Evolutionary conservation across 1,140 invertebrate species (phyloP).

Genomic region (Ostrea denselamellosa): DNA sequence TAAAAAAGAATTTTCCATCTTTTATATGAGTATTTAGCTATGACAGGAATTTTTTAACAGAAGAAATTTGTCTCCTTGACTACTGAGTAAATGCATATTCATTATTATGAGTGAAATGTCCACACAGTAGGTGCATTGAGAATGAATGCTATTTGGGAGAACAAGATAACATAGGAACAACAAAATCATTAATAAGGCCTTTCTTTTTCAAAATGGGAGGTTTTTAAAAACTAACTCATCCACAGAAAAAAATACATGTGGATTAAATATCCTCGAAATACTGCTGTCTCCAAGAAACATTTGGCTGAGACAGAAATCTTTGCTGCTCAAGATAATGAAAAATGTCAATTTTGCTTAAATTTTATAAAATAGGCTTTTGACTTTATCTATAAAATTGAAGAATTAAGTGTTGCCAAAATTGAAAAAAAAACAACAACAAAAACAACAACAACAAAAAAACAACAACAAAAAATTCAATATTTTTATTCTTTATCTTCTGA

Average conservation of each 20-base stretch:
- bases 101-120: background rate
- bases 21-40: background rate
- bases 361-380: background rate
- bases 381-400: background rate
- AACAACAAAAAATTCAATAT: background rate
- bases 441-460: background rate
- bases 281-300: constrained; percentile 1
- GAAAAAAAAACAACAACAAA: background rate
- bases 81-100: background rate
- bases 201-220: background rate
- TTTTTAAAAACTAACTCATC: background rate
- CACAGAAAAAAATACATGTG: background rate
- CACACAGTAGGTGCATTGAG: background rate
- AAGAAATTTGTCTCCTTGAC: background rate
- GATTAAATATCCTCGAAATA: constrained; percentile 16
- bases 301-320: background rate
- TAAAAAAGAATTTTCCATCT: background rate
- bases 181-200: background rate
- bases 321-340: background rate
- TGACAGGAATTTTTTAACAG: background rate
- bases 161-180: constrained; percentile 7
- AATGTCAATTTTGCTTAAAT: constrained; percentile 11
- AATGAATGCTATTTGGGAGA: constrained; percentile 22
- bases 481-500: background rate
- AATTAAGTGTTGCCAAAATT: background rate